Evolutionary conservation across 2,797 vertebrate species (phyloP).

Genomic region (Antrozous pallidus): DNA sequence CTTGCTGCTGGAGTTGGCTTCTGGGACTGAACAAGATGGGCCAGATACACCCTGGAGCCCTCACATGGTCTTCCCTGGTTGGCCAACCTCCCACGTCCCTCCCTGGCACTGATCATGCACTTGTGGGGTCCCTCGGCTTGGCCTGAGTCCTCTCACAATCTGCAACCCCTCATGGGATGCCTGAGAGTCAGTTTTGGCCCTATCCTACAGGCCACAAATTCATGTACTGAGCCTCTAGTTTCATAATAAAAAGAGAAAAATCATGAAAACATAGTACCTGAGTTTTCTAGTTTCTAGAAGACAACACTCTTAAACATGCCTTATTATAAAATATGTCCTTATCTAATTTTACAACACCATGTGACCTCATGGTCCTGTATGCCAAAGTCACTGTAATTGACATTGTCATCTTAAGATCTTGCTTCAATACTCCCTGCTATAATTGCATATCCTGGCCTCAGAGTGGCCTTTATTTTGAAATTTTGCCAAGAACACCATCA

Average conservation of each 20-base stretch:
- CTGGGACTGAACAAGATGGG: too few species aligned
- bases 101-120: too few species aligned
- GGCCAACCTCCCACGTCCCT: too few species aligned
- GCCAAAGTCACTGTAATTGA: slow-evolving; percentile 55
- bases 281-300: slow-evolving; percentile 15
- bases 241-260: slow-evolving; percentile 21
- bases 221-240: background rate
- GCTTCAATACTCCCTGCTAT: slow-evolving; percentile 49
- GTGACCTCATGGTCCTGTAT: slow-evolving; percentile 22
- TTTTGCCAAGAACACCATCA: slow-evolving; percentile 61
- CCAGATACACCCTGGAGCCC: too few species aligned
- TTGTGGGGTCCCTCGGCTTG: too few species aligned
- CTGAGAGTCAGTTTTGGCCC: too few species aligned
- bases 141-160: too few species aligned
- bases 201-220: too few species aligned
- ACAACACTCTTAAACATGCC: background rate
- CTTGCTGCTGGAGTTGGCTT: too few species aligned
- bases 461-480: slow-evolving; percentile 69
- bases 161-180: too few species aligned
- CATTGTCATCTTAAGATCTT: slow-evolving; percentile 54
- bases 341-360: slow-evolving; percentile 39
- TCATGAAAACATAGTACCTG: background rate
- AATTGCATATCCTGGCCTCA: slow-evolving; percentile 59
- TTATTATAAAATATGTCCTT: slow-evolving; percentile 40
- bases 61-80: too few species aligned